These are phyloP conservation scores for Macrotis lagotis DNA, from an alignment of 2,113 vertebrate species.

Conservation along the genomic window DNA sequence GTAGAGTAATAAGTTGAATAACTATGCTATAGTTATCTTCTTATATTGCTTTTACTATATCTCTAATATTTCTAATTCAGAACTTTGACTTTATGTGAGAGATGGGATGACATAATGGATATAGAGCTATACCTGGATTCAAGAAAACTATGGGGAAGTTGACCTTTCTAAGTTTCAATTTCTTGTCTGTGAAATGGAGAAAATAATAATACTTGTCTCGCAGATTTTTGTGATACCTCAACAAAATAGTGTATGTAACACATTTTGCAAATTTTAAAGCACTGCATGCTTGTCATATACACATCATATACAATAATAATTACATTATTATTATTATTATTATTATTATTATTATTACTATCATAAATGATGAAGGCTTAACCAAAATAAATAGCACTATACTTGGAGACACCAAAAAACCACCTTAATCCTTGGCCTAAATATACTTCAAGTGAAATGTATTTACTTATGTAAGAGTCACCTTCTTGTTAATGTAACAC, in stretches of 20 bases:
- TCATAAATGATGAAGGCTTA: background rate
- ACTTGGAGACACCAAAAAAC: background rate
- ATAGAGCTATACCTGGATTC: background rate
- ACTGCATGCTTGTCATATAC: background rate
- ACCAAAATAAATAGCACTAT: background rate
- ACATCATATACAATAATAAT: background rate
- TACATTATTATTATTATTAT: background rate
- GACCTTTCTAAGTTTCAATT: background rate
- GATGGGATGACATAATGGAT: background rate
- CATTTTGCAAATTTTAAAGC: background rate
- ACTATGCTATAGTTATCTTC: background rate
- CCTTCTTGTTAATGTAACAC: background rate
- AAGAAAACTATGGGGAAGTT: background rate
- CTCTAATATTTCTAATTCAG: constrained; percentile 21
- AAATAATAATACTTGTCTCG: background rate
- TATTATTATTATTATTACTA: background rate
- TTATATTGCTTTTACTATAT: constrained; percentile 29
- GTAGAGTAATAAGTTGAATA: background rate
- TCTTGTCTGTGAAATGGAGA: background rate
- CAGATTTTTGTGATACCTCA: background rate
- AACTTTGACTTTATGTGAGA: background rate
- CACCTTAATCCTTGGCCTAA: background rate
- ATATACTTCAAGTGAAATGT: background rate
- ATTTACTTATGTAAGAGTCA: background rate
- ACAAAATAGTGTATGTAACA: background rate